Evolutionary conservation across 1,140 invertebrate genomes (phyloP).

Genomic region (Camponotus floridanus): DNA sequence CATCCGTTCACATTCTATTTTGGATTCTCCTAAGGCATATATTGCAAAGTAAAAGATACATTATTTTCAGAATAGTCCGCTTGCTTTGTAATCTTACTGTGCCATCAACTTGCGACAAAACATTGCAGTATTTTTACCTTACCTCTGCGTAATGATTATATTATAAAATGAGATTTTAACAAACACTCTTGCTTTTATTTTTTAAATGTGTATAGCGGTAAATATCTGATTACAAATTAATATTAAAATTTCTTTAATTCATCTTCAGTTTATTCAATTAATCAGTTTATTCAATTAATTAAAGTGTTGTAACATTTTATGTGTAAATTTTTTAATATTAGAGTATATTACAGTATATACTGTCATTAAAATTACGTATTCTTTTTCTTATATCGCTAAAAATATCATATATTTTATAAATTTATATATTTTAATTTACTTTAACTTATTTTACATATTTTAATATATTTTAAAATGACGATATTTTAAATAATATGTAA

Average conservation of each 20-base stretch:
- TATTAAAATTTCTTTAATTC: neutral
- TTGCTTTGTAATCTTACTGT: slow-evolving; percentile 21
- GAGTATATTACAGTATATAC: no score
- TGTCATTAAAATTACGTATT: neutral
- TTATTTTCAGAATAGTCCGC: slow-evolving; percentile 38
- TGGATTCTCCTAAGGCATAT: slow-evolving; percentile 56
- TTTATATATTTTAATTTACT: no score
- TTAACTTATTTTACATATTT: neutral
- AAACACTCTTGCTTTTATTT: neutral
- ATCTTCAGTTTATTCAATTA: neutral
- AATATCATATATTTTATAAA: neutral
- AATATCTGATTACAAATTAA: neutral
- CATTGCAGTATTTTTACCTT: slow-evolving; percentile 19
- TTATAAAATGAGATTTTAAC: neutral
- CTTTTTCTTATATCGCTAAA: neutral
- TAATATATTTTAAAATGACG: neutral
- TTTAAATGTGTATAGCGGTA: neutral
- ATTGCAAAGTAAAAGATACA: slow-evolving; percentile 55
- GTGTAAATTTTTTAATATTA: neutral
- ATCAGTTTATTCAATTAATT: neutral
- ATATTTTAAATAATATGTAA: neutral
- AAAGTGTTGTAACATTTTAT: neutral
- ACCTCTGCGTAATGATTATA: neutral
- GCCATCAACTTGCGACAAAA: slow-evolving; percentile 4
- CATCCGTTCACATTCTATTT: slow-evolving; percentile 62